Evolutionary conservation across 64 coral and sea anemone genomes (phyloP), one percentile per base, ranked within the genome.

Genomic region (Pachyseris speciosa): DNA sequence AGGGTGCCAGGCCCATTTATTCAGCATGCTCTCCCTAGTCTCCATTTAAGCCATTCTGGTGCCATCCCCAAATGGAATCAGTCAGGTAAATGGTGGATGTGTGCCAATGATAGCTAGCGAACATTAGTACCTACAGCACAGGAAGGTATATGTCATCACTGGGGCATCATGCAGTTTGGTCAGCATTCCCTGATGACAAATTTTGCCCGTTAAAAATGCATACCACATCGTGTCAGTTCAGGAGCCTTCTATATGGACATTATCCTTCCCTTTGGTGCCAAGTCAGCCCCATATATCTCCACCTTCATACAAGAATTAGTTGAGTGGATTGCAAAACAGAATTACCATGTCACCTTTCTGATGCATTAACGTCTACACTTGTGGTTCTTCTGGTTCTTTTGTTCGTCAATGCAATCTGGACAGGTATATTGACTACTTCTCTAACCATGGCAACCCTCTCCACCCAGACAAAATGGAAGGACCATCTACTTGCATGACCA

Each of bases 81-180:
- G n/a, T 48, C 73, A 8, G 88, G 73, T 2, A 87, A 79, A 49
- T 95, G 94, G 94, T 20, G 74, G 1, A 65, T 95, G 68, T 91
- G 94, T 33, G 83, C 88, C 26, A 91, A 91, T 25, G 74, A 87
- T 63, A 88, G 28, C 42, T 7, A 37, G 28, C 15, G 63, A 45
- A 13, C 22, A 63, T 1, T 87, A 27, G 15, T 50, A 88, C 0
- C 30, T 91, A 9, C 33, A 49, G 26, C 87, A 95, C 64, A 48
- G 51, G 8, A 44, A 40, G 12, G 66, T 95, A 8, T 69, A 87
- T 16, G 74, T 71, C 20, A 69, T 70, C 0, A 69, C 91, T 40
- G 31, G 15, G 45, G 30, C 22, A 67, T 67, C 22, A n/a, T 64
- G 22, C 12, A 19, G 6, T 28, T 37, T 3, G 57, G 47, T 30